Percentiles rank a stretch among this genome's conserved stretches.
Conservation (phyloP, 2,888 invertebrate genomes). For the Lepidocyrtinus sp. region DNA sequence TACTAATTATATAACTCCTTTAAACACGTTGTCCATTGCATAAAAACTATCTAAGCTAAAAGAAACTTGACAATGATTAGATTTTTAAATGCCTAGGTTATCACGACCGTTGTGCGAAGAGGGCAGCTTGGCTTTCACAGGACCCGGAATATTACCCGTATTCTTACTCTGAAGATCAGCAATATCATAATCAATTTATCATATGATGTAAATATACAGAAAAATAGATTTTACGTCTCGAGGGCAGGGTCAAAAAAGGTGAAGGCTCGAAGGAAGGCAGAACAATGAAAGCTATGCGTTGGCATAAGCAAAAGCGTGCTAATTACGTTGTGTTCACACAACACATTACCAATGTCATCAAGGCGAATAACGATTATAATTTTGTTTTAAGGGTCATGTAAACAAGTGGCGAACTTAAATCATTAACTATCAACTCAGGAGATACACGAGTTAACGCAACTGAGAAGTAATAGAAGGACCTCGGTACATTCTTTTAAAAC, state of each 20-base stretch:
- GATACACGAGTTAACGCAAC: too few relatives aligned
- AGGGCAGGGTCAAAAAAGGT: constrained; percentile 55
- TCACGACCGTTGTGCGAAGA: too few relatives aligned
- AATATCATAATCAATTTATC: constrained; percentile 23
- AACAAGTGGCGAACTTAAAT: constrained; percentile 14
- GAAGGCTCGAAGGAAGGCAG: constrained; percentile 58
- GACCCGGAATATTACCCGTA: constrained; percentile 40
- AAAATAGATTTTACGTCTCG: constrained; percentile 44
- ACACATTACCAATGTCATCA: background rate
- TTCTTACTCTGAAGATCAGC: constrained; percentile 22
- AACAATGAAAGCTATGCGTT: constrained; percentile 69
- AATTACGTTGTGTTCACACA: constrained; percentile 4
- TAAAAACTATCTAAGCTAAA: too few relatives aligned
- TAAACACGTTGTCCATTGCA: too few relatives aligned
- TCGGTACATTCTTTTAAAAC: constrained; percentile 9
- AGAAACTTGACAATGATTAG: too few relatives aligned
- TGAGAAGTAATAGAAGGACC: too few relatives aligned
- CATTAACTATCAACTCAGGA: too few relatives aligned
- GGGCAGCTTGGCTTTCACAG: constrained; percentile 22
- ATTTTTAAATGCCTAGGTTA: too few relatives aligned
- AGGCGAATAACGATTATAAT: constrained; percentile 4
- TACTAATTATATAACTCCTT: too few relatives aligned
- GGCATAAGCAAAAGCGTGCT: constrained; percentile 60
- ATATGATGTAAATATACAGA: constrained; percentile 43
- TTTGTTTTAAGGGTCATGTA: background rate